These are phyloP conservation scores for Mythimna pallens DNA, from an alignment of 2,888 invertebrate species.

Conservation along the genomic window DNA sequence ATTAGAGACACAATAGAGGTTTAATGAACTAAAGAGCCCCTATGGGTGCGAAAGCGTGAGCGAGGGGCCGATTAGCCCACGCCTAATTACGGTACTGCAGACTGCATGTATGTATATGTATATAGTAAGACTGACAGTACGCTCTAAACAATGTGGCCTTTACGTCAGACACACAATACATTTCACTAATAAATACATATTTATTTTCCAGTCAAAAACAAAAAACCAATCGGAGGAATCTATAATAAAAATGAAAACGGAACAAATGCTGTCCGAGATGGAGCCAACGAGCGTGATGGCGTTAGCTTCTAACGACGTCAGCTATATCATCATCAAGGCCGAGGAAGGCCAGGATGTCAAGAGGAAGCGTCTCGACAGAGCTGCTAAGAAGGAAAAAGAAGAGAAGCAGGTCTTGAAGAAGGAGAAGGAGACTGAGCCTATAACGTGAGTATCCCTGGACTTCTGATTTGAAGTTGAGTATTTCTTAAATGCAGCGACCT, in stretches of 20 bases:
- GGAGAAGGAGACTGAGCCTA: constrained; percentile 68
- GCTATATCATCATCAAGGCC: constrained; percentile 84
- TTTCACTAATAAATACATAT: neutral
- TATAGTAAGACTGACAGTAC: too few species aligned
- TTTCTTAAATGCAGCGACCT: too few species aligned
- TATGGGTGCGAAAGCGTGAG: too few species aligned
- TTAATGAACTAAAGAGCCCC: too few species aligned
- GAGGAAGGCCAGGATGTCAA: constrained; percentile 55
- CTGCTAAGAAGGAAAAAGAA: constrained; percentile 57
- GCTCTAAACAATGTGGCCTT: too few species aligned
- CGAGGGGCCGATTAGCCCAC: too few species aligned
- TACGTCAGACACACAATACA: too few species aligned
- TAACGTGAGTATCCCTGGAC: constrained; percentile 73
- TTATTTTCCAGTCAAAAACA: neutral
- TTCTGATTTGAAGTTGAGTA: too few species aligned
- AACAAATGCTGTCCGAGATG: constrained; percentile 73
- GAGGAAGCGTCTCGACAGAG: constrained; percentile 49
- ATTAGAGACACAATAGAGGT: too few species aligned
- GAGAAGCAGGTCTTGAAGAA: constrained; percentile 50
- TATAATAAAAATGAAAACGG: constrained; percentile 65
- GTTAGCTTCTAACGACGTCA: constrained; percentile 79
- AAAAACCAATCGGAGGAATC: neutral
- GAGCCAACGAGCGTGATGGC: constrained; percentile 72
- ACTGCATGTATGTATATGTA: too few species aligned
- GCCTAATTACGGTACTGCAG: too few species aligned